These are phyloP conservation scores for Nasua narica DNA, from an alignment of 2,797 vertebrate species.

Conservation along the genomic window DNA sequence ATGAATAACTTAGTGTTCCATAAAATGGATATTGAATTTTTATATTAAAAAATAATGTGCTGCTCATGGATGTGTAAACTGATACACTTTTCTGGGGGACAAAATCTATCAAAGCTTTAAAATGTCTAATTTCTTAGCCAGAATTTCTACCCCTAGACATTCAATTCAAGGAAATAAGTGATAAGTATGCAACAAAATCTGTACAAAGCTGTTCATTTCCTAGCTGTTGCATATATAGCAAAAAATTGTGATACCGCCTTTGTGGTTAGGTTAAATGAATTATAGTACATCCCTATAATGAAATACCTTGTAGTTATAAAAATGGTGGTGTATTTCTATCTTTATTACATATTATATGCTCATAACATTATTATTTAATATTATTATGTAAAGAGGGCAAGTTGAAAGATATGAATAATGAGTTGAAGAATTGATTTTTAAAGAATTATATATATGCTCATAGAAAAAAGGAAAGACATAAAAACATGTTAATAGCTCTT, in stretches of 20 bases:
- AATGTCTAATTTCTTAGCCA: background rate
- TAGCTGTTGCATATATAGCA: background rate
- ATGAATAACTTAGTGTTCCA: background rate
- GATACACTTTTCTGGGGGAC: background rate
- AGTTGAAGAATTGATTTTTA: background rate
- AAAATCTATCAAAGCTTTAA: background rate
- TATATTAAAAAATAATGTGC: background rate
- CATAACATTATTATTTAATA: background rate
- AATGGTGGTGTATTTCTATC: background rate
- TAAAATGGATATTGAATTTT: background rate
- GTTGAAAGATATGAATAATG: background rate
- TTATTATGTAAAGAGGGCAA: background rate
- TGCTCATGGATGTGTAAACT: background rate
- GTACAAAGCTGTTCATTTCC: background rate
- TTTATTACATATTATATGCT: background rate
- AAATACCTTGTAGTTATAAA: background rate
- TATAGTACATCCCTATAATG: background rate
- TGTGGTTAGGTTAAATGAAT: background rate
- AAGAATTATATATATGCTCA: background rate
- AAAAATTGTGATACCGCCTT: background rate
- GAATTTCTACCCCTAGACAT: background rate
- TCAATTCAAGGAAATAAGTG: background rate
- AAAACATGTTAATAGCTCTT: background rate
- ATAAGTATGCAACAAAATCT: background rate
- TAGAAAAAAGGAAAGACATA: background rate